A percentile compares a stretch with the other conserved stretches of the same genome.
phyloP scores from a whole-genome alignment of 2,797 vertebrate species.

The Meda fulgida region DNA sequence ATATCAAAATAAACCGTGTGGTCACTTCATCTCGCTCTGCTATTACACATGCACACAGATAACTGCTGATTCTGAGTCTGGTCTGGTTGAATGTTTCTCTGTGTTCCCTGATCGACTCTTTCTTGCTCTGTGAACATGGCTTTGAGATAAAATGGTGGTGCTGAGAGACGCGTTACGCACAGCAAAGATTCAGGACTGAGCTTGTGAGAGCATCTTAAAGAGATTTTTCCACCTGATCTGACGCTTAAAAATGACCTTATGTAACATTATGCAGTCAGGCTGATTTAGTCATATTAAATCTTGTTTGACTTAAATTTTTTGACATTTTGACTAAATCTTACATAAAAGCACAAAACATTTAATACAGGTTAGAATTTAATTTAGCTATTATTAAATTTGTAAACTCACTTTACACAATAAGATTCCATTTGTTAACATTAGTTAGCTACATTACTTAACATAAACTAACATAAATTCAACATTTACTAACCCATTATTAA shows the following conservation, averaged over 20 bases:
- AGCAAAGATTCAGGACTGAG: constrained; percentile 4
- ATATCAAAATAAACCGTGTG: constrained; percentile 1
- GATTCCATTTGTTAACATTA: neutral
- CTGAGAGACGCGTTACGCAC: constrained; percentile 52
- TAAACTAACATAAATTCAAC: neutral
- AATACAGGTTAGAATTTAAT: neutral
- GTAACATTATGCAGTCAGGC: neutral
- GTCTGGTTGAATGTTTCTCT: constrained; percentile 12
- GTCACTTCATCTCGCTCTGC: constrained; percentile 4
- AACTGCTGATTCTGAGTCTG: constrained; percentile 8
- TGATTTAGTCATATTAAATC: neutral
- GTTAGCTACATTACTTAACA: neutral
- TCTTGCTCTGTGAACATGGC: constrained; percentile 60
- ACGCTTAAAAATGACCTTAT: neutral
- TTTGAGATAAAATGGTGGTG: constrained; percentile 65
- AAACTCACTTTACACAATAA: neutral
- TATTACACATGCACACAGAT: constrained; percentile 12
- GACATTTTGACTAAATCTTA: no score
- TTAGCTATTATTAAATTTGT: neutral
- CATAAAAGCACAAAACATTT: neutral
- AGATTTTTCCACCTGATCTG: neutral
- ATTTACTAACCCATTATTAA: neutral
- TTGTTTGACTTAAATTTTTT: no score
- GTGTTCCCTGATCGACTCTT: constrained; percentile 6
- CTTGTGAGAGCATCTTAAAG: neutral